Evolutionary conservation across 2,797 vertebrate species (phyloP).

Genomic region (Orientallactaga sibirica): DNA sequence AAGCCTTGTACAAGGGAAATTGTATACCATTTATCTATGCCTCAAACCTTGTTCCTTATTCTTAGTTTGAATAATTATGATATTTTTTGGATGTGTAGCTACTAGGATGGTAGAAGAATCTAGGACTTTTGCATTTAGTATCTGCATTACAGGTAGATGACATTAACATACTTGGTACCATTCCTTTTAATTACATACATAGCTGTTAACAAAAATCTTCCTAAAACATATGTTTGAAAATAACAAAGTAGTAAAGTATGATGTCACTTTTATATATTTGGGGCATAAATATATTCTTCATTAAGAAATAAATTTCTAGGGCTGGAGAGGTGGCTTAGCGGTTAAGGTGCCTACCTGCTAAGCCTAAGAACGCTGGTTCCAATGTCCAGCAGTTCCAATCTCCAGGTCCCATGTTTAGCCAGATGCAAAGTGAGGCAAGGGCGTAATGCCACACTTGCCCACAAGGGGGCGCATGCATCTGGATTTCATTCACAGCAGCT

Average conservation of each 20-base stretch:
- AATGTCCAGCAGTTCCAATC: no score
- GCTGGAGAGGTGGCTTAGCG: no score
- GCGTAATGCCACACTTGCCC: no score
- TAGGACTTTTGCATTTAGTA: neutral
- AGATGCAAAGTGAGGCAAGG: no score
- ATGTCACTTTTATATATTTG: neutral
- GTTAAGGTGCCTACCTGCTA: no score
- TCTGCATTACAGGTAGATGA: neutral
- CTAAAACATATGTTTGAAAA: constrained; percentile 2
- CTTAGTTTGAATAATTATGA: neutral
- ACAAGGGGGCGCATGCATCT: no score
- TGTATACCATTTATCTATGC: no score
- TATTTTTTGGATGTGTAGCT: neutral
- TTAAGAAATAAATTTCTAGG: neutral
- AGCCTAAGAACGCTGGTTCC: no score
- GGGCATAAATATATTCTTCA: neutral
- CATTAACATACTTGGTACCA: neutral
- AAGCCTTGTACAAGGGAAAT: neutral
- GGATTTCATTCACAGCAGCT: no score
- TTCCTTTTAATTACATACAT: neutral
- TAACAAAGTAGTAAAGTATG: neutral
- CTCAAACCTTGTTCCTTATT: neutral
- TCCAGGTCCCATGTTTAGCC: no score
- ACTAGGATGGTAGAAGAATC: neutral
- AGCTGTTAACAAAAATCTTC: neutral